Base-by-base conservation (phyloP, 1,140 invertebrate genomes). In the Scaptodrosophila lebanonensis region DNA sequence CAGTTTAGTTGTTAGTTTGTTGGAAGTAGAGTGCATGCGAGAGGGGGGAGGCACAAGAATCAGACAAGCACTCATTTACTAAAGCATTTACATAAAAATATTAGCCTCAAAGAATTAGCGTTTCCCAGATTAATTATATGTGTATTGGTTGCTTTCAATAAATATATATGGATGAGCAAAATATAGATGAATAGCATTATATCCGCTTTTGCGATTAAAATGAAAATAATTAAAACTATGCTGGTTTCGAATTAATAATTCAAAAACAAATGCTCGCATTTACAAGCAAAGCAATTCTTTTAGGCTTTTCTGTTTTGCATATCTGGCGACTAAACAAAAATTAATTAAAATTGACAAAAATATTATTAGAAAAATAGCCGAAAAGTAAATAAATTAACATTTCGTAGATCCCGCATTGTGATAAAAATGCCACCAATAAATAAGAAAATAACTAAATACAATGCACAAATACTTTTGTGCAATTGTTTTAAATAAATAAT, bases 401-500 rank as follows among this genome's bases (percentile, higher is more conserved):
- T n/a, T n/a, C n/a, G n/a, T n/a, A n/a, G n/a, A n/a, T n/a, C n/a
- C n/a, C n/a, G n/a, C n/a, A n/a, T n/a, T n/a, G n/a, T n/a, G n/a
- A n/a, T n/a, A 44, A 58, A 52, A 38, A 32, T 33, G 18, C 3
- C 15, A 56, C 50, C 59, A 72, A 72, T 71, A 77, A 67, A 67
- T 77, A 79, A 60, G 68, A 51, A 53, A 70, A 59, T 47, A 61
- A 43, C 47, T 27, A 57, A 66, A 72, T 60, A 58, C 60, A 59
- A 61, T 59, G 32, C 58, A 29, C 25, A 60, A 64, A 65, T 68
- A 56, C 30, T 69, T 70, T 69, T 61, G n/a, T 62, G 56, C 66
- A 56, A 71, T 68, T 68, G 64, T 73, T 73, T 32, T 77, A 68
- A 73, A 77, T 77, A 79, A 77, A 79, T 73, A 79, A 77, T 79